Conservation (phyloP, 2,797 vertebrate species). For the Poeciliopsis infans region DNA sequence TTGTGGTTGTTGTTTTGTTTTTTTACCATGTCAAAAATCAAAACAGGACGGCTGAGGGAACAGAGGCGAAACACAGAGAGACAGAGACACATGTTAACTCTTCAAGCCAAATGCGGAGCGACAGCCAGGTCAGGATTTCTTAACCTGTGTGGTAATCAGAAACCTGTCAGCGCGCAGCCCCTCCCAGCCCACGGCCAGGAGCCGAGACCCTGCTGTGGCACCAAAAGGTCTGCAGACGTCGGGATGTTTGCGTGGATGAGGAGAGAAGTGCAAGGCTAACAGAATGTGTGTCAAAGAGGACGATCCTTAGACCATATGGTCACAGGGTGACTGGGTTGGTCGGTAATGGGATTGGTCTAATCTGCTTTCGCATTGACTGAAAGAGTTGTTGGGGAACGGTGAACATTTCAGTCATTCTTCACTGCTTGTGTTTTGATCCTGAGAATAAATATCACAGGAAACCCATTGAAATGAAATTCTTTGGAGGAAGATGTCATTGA, state of each 20-base stretch:
- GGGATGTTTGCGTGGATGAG: constrained; percentile 9
- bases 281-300: constrained; percentile 53
- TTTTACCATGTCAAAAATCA: not conserved
- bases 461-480: not conserved
- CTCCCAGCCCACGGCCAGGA: not conserved
- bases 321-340: constrained; percentile 56
- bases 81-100: constrained; percentile 37
- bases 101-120: constrained; percentile 26
- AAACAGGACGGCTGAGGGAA: not conserved
- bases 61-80: not conserved
- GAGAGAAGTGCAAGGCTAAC: not conserved
- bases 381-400: constrained; percentile 7
- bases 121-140: constrained; percentile 38
- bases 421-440: not conserved
- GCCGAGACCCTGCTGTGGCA: constrained; percentile 39
- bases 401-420: constrained; percentile 6
- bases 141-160: constrained; percentile 41
- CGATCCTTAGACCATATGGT: constrained; percentile 60
- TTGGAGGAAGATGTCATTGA: not conserved
- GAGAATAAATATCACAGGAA: not conserved
- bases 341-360: constrained; percentile 73
- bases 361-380: constrained; percentile 57
- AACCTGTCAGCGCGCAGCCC: constrained; percentile 35
- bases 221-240: constrained; percentile 46
- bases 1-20: not conserved